A percentile compares a stretch with the other conserved stretches of the same genome.
phyloP scores from a whole-genome alignment of 2,113 vertebrate species.

The Etheostoma spectabile region DNA sequence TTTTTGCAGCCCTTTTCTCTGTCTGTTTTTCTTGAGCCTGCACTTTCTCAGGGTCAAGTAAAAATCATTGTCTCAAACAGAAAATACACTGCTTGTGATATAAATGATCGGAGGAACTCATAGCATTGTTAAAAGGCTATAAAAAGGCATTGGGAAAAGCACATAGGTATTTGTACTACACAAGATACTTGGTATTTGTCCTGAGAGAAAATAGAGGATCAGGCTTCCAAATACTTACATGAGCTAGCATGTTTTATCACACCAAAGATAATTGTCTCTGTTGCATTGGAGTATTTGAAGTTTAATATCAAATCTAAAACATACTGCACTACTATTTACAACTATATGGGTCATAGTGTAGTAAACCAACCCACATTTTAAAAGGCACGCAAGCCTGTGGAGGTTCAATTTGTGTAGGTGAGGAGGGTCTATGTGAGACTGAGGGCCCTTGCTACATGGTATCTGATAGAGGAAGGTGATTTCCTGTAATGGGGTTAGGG shows the following conservation, averaged over 20 bases:
- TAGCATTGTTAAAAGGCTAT: constrained; percentile 65
- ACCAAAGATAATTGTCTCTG: constrained; percentile 40
- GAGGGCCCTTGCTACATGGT: constrained; percentile 46
- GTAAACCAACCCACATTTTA: constrained; percentile 22
- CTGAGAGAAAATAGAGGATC: constrained; percentile 42
- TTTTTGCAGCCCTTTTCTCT: constrained; percentile 42
- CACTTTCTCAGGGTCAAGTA: constrained; percentile 64
- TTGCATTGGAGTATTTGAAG: constrained; percentile 43
- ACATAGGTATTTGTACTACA: constrained; percentile 39
- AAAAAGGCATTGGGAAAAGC: constrained; percentile 47
- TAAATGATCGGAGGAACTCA: constrained; percentile 50
- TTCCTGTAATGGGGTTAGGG: constrained; percentile 75
- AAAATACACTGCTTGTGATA: constrained; percentile 18
- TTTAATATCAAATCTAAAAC: constrained; percentile 50
- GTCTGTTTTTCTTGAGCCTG: constrained; percentile 49
- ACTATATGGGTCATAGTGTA: not conserved
- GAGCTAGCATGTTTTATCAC: constrained; percentile 37
- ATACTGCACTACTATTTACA: constrained; percentile 17
- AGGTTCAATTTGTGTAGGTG: constrained; percentile 3
- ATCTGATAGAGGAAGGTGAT: constrained; percentile 46
- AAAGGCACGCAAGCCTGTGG: constrained; percentile 1
- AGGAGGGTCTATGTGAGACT: constrained; percentile 25
- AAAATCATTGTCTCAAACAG: constrained; percentile 35
- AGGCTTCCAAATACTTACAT: constrained; percentile 45
- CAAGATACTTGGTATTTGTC: constrained; percentile 68